Evolutionary conservation across 2,113 vertebrate genomes (phyloP).

Genomic region (Chaetura pelagica): DNA sequence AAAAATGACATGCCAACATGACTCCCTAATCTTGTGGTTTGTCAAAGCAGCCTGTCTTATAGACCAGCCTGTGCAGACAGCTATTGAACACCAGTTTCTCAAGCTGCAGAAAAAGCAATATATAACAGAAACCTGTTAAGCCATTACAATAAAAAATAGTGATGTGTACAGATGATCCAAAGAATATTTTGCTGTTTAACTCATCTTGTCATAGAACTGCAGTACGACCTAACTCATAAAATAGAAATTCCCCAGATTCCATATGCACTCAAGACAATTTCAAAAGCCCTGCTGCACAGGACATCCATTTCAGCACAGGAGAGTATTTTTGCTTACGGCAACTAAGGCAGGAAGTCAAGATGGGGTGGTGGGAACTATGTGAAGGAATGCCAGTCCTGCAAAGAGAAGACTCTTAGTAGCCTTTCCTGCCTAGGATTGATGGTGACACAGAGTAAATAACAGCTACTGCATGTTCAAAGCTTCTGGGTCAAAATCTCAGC

Average conservation of each 20-base stretch:
- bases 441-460: constrained; percentile 34
- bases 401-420: not conserved
- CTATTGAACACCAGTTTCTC: not conserved
- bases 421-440: constrained; percentile 10
- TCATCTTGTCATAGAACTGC: constrained; percentile 1
- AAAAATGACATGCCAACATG: not conserved
- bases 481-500: constrained; percentile 19
- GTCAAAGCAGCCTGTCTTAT: not conserved
- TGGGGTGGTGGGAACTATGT: not conserved
- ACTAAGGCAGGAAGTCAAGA: not conserved
- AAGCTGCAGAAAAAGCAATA: not conserved
- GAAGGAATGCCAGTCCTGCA: not conserved
- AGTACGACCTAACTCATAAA: not conserved
- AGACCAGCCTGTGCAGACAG: not conserved
- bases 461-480: constrained; percentile 13
- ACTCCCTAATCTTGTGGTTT: not conserved
- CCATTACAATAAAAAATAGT: not conserved
- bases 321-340: not conserved
- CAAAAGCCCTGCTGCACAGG: not conserved
- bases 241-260: not conserved
- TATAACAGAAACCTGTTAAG: not conserved
- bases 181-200: constrained; percentile 14
- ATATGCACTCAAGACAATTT: not conserved
- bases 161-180: not conserved
- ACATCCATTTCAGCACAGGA: not conserved